A percentile compares a stretch with the other conserved stretches of the same genome.
Conservation (phyloP, 2,888 invertebrate species). For the Brachypalpus laphriformis region DNA sequence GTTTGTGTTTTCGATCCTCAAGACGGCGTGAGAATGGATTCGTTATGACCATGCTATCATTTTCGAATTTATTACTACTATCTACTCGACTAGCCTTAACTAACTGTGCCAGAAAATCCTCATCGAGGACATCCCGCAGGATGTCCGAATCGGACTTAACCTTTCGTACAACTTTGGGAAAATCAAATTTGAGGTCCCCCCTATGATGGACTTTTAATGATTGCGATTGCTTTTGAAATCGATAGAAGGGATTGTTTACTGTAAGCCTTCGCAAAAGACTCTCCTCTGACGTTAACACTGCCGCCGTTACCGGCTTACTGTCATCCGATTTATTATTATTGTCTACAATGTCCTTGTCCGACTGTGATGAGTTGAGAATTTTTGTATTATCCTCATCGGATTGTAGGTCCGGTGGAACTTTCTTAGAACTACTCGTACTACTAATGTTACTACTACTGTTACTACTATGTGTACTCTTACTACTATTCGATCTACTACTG, state of each 20-base stretch:
- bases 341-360: conserved; percentile 43
- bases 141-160: conserved; percentile 80
- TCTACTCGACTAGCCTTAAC: conserved; percentile 48
- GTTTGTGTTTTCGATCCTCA: conserved; percentile 76
- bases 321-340: conserved; percentile 44
- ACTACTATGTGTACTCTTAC: conserved; percentile 69
- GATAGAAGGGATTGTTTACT: conserved; percentile 81
- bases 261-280: conserved; percentile 78
- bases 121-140: conserved; percentile 39
- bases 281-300: conserved; percentile 75
- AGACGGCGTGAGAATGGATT: conserved; percentile 82
- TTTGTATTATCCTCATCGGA: conserved; percentile 71
- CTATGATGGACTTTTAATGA: conserved; percentile 77
- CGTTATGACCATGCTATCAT: conserved; percentile 81
- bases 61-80: conserved; percentile 54
- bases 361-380: conserved; percentile 51
- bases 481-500: conserved; percentile 69
- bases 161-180: conserved; percentile 72
- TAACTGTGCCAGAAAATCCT: conserved; percentile 47
- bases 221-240: conserved; percentile 80
- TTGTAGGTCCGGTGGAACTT: conserved; percentile 35
- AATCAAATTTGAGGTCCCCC: conserved; percentile 59
- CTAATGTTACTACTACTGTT: conserved; percentile 67
- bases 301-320: background rate
- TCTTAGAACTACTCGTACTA: conserved; percentile 61